Percentiles rank a stretch among this genome's conserved stretches.
These are phyloP conservation scores for Leptopilina myrica DNA, from an alignment of 2,888 invertebrate genomes.

Conservation along the genomic window DNA sequence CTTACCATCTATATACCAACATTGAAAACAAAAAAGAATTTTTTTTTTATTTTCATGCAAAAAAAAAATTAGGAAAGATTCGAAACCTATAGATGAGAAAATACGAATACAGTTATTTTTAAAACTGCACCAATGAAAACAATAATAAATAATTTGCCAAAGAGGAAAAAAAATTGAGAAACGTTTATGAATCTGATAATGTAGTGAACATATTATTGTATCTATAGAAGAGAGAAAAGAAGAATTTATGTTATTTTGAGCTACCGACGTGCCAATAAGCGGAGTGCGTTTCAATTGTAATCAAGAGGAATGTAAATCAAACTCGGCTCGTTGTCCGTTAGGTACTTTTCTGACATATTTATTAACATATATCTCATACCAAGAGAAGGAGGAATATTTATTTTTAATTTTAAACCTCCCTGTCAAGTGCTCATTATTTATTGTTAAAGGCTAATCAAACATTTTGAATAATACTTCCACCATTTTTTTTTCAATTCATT, in stretches of 20 bases:
- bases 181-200: not conserved
- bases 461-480: constrained; percentile 3
- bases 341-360: constrained; percentile 17
- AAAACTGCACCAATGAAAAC: too few relatives aligned
- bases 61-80: too few relatives aligned
- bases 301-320: constrained; percentile 75
- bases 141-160: too few relatives aligned
- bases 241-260: constrained; percentile 39
- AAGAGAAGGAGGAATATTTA: constrained; percentile 23
- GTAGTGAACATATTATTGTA: not conserved
- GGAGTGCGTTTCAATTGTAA: constrained; percentile 72
- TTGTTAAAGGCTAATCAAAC: constrained; percentile 35
- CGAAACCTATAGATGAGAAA: too few relatives aligned
- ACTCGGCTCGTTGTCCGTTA: constrained; percentile 43
- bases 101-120: too few relatives aligned
- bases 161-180: not conserved
- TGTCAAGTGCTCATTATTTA: constrained; percentile 39
- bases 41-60: too few relatives aligned
- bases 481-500: constrained; percentile 1
- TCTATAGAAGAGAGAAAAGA: constrained; percentile 49
- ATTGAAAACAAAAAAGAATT: too few relatives aligned
- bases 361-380: constrained; percentile 17
- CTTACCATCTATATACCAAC: too few relatives aligned
- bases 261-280: constrained; percentile 72
- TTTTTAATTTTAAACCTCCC: constrained; percentile 31